These are phyloP conservation scores for Callithrix jacchus DNA, from an alignment of 2,113 vertebrate genomes.

Conservation along the genomic window DNA sequence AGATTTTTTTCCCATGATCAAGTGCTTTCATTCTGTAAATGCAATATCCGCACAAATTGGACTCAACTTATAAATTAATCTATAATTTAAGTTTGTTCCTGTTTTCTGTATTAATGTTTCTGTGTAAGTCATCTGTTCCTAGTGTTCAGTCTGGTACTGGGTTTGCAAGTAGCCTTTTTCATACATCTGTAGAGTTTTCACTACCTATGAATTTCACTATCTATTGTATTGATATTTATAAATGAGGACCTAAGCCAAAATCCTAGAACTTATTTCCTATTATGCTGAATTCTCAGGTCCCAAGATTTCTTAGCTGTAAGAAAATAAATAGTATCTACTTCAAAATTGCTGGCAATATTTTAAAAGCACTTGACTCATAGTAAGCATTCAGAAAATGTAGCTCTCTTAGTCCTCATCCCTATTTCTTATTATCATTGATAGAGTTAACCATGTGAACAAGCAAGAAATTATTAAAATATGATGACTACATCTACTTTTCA, in stretches of 20 bases:
- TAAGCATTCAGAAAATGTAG: slow-evolving; percentile 36
- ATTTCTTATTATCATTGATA: background rate
- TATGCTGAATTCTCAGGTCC: background rate
- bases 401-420: background rate
- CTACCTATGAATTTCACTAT: background rate
- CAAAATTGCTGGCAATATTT: slow-evolving; percentile 12
- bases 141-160: background rate
- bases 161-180: background rate
- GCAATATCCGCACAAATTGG: background rate
- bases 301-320: background rate
- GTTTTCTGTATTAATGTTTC: background rate
- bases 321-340: background rate
- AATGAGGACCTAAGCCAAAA: background rate
- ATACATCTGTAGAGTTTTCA: background rate
- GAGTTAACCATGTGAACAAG: background rate
- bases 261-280: background rate
- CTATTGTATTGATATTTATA: background rate
- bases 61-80: background rate
- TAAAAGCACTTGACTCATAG: background rate
- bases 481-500: slow-evolving; percentile 20
- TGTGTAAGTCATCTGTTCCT: background rate
- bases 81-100: background rate
- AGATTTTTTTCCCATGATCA: background rate
- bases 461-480: background rate
- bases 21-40: background rate